Base-by-base conservation (phyloP, 2,888 invertebrate species). In the Aquatica leii region DNA sequence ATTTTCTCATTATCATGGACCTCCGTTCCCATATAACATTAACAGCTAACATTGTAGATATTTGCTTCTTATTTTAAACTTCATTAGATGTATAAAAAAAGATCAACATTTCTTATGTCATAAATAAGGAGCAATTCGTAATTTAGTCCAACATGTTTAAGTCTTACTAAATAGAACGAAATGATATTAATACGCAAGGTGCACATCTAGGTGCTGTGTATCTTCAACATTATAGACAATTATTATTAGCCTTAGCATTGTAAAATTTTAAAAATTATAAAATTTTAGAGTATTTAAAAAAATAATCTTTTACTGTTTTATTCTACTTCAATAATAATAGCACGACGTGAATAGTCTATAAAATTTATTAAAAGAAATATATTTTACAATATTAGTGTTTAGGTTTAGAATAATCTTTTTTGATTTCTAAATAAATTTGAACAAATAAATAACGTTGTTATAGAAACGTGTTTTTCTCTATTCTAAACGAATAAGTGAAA, bases 201-300 rank as follows among this genome's bases (percentile, higher is more conserved):
- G 56, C 62, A 57, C 62, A 56, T 56, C n/a, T 54, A 31, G 24
- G 6, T 24, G 24, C 14, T 43, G 62, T 51, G 62, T 52, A 56
- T 59, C 40, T 58, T 62, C 52, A 52, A 62, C 21, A 21, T 51
- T 51, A 62, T 62, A 57, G 57, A 37, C 48, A 57, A 60, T 46
- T 59, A 59, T 52, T 62, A 56, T 21, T 62, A 62, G 61, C 34
- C 50, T 62, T 52, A 62, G 52, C 31, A 57, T 48, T 62, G 57
- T 62, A 62, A 62, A 56, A 50, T 51, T 62, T 56, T 52, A 57
- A 57, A 37, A 43, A 57, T 62, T 57, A 46, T 62, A 62, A 62
- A 57, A 52, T 51, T 43, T n/a, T 56, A 56, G 52, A 57, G 52
- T 57, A 62, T 57, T 62, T 62, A 57, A 62, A 60, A 51, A 57